Evolutionary conservation across 2,113 vertebrate species (phyloP), one percentile per base, ranked within the genome.

Genomic region (Platysteira castanea): DNA sequence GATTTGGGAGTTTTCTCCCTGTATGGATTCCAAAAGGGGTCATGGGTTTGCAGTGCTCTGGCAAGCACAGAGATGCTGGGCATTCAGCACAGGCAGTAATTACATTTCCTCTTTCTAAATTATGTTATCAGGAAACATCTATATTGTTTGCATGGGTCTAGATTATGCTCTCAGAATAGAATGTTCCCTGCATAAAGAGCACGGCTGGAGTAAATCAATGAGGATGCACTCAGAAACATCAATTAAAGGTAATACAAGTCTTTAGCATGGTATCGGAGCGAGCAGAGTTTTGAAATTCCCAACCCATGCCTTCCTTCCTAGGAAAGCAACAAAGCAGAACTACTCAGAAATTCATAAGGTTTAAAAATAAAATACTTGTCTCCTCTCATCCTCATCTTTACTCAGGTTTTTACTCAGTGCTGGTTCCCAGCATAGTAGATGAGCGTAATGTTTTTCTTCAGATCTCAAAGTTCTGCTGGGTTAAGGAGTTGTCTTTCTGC

Each of bases 231-330:
- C 95, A 96, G 91, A 93, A 96, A 80, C 88, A 75, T 90, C 95
- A 97, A 94, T 96, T 97, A 97, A 95, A 94, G 97, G 95, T 94
- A 97, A 96, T 96, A 90, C 54, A 68, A 97, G 70, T 90, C 93
- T 93, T 91, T 67, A 93, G 92, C 12, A 13, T 68, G 22, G 60
- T 28, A 94, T 64, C 86, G 88, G 71, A 96, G 64, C 19, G 23
- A 65, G 57, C 69, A 90, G 91, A 49, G 50, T 89, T 89, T 70
- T 84, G 71, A 95, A 90, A 95, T 92, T 92, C 47, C 93, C 75
- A 83, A 67, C 46, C 83, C 50, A 37, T 93, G 68, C 59, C 61
- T 91, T 84, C 73, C 64, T 96, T 82, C 63, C 67, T 56, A 64
- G 73, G 63, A 89, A 95, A 94, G 90, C 2, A 6, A 85, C 81